phyloP scores from a whole-genome alignment of 2,888 invertebrate genomes.

The Disparrhopalites patrizii region DNA sequence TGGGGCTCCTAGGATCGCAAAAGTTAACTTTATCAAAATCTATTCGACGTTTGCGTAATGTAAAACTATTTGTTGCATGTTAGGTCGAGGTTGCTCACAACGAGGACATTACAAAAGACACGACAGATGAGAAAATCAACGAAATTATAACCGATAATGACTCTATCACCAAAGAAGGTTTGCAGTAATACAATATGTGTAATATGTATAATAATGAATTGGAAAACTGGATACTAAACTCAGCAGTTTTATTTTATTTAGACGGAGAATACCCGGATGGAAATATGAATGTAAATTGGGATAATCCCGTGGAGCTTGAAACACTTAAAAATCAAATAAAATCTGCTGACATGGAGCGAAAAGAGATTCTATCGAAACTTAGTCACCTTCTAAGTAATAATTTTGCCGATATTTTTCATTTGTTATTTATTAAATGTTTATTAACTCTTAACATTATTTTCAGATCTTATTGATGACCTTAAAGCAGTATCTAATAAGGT shows the following conservation, averaged over 20 bases:
- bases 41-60: not conserved
- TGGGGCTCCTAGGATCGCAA: not conserved
- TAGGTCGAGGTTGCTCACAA: slow-evolving; percentile 9
- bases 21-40: not conserved
- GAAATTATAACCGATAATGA: slow-evolving; percentile 21
- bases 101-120: slow-evolving; percentile 10
- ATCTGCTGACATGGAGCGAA: slow-evolving; percentile 51
- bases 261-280: slow-evolving; percentile 25
- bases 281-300: slow-evolving; percentile 27
- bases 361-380: slow-evolving; percentile 52
- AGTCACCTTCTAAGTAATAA: slow-evolving; percentile 52
- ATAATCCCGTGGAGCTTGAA: slow-evolving; percentile 41
- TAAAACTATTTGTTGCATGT: not conserved
- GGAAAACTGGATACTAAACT: not conserved
- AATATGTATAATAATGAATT: not conserved
- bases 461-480: slow-evolving; percentile 47
- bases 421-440: too few species aligned
- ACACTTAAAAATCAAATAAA: slow-evolving; percentile 50
- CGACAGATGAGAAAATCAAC: not conserved
- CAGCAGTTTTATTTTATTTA: not conserved
- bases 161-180: slow-evolving; percentile 25
- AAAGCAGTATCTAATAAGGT: slow-evolving; percentile 48
- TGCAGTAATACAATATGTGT: not conserved
- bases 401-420: not conserved
- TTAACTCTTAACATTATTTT: slow-evolving; percentile 16